Evolutionary conservation across 2,113 vertebrate genomes (phyloP), one percentile per base, ranked within the genome.

Genomic region (Oryzias javanicus): DNA sequence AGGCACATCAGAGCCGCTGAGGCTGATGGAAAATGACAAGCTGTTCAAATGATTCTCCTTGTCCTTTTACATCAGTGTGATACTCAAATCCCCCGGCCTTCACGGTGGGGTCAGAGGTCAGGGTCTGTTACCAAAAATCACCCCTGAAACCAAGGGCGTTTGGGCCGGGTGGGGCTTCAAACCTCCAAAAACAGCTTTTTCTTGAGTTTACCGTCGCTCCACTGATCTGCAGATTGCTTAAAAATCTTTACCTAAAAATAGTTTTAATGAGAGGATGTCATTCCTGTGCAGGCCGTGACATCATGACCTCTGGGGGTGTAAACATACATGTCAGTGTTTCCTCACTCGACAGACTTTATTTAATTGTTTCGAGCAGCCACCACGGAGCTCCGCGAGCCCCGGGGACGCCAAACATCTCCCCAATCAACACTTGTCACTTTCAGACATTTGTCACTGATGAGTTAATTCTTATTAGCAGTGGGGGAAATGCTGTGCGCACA

Each of bases 21-120:
- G 42, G 27, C 67, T 83, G 79, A 85, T 67, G 57, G 22, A 55
- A 79, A 81, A 81, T 60, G 80, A 80, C 84, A 79, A 60, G 60
- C 74, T 72, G 80, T 55, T 81, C 73, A 61, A 67, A 76, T 69
- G 64, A 73, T 72, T 82, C 62, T 72, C 64, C 70, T 79, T 80
- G 77, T 86, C 80, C 59, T 76, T 68, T 74, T 71, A 58, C 63
- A 71, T 82, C 60, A 79, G 8, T 14, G 70, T 67, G 55, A 61
- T 65, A 60, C 48, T 60, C 3, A 8, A 66, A 53, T 61, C 60
- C 59, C 76, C 35, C 0, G 2, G 29, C 46, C 50, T 65, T 46
- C 19, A 40, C 2, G 35, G 41, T 59, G 20, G 76, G 80, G 74
- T 72, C 69, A 78, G 57, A 79, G 77, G 79, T 80, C 74, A 76